Conservation (phyloP, 1,140 invertebrate genomes). For the Leptinotarsa defecta region DNA sequence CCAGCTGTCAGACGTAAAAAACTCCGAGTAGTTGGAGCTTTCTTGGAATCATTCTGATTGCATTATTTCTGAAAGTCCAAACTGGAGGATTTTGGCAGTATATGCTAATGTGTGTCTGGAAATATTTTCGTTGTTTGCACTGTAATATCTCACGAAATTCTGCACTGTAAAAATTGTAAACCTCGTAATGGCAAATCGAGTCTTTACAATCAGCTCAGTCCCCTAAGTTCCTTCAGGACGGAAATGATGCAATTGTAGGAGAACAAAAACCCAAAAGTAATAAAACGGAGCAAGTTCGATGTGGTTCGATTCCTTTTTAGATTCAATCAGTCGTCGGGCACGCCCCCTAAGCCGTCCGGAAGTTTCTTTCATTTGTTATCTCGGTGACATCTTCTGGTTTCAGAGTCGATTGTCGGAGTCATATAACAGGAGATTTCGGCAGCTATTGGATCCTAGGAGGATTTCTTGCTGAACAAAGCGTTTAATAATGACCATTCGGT, state of each 20-base stretch:
- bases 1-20: no score
- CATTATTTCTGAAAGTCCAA: no score
- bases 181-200: no score
- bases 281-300: constrained; percentile 28
- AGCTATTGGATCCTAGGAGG: constrained; percentile 48
- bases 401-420: constrained; percentile 39
- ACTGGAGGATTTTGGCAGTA: no score
- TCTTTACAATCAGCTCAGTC: no score
- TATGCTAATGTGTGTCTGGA: no score
- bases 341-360: constrained; percentile 20
- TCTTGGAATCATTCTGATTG: no score
- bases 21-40: no score
- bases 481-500: constrained; percentile 50
- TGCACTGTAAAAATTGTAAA: no score
- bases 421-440: constrained; percentile 51
- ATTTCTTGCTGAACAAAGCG: constrained; percentile 53
- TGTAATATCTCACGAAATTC: no score
- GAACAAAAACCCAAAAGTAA: constrained; percentile 20
- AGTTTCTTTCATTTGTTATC: constrained; percentile 30
- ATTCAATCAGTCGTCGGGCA: constrained; percentile 24
- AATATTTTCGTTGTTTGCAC: no score
- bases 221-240: not conserved
- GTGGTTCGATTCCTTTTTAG: constrained; percentile 27
- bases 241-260: constrained; percentile 1
- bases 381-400: constrained; percentile 28